phyloP scores from a whole-genome alignment of 1,140 invertebrate genomes.

The Caenorhabditis latens region DNA sequence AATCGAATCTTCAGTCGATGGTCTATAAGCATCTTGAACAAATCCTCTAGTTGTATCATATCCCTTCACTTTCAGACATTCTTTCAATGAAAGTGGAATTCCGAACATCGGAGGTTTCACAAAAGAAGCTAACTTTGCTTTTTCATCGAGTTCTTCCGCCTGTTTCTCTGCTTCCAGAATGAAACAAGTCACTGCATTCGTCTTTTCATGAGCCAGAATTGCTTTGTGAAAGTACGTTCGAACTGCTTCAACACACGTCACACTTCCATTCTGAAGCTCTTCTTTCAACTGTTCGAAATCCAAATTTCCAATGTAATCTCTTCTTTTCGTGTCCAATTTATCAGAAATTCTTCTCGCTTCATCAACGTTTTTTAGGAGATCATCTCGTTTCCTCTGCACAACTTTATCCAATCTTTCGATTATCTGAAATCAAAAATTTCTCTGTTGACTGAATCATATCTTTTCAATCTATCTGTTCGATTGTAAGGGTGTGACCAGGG shows the following conservation, averaged over 20 bases:
- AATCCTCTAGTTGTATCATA: slow-evolving; percentile 79
- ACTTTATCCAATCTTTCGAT: slow-evolving; percentile 34
- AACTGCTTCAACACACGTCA: slow-evolving; percentile 58
- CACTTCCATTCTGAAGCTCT: slow-evolving; percentile 59
- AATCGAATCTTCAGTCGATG: slow-evolving; percentile 72
- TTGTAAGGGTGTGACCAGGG: no score
- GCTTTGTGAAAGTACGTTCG: slow-evolving; percentile 71
- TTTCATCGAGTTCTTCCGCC: slow-evolving; percentile 75
- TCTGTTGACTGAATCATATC: not conserved
- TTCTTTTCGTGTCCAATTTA: slow-evolving; percentile 21
- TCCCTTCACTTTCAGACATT: slow-evolving; percentile 74
- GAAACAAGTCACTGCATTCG: slow-evolving; percentile 78
- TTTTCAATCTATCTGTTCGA: not conserved
- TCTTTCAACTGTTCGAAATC: slow-evolving; percentile 38
- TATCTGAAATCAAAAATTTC: slow-evolving; percentile 10
- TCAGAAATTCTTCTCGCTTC: not conserved
- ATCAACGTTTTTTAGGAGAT: slow-evolving; percentile 25
- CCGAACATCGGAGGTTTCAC: slow-evolving; percentile 68
- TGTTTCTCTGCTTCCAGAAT: slow-evolving; percentile 74
- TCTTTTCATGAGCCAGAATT: slow-evolving; percentile 72
- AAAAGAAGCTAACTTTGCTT: slow-evolving; percentile 63
- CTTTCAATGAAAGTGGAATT: slow-evolving; percentile 67
- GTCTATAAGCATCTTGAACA: slow-evolving; percentile 76
- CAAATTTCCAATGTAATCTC: slow-evolving; percentile 41
- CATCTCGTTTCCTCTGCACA: slow-evolving; percentile 5